Percentiles rank a stretch among this genome's conserved stretches.
Evolutionary conservation across 1,140 invertebrate genomes (phyloP).

Genomic region (Drosophila sp.): DNA sequence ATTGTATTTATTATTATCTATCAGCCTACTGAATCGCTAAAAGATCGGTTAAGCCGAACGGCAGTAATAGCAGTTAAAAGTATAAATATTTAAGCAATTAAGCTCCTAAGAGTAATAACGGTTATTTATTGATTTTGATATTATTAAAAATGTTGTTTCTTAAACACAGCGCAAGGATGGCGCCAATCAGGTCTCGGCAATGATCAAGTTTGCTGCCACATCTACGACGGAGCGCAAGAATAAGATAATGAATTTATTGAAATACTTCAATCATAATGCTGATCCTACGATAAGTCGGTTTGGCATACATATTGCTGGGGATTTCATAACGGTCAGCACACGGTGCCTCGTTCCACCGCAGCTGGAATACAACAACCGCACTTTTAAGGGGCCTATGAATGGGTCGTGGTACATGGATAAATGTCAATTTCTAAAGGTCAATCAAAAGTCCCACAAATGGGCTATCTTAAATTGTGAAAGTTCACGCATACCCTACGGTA

Average conservation of each 20-base stretch:
- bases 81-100: too few relatives aligned
- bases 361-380: constrained; percentile 84
- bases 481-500: constrained; percentile 15
- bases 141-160: background rate
- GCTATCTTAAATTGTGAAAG: constrained; percentile 51
- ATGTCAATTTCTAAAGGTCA: constrained; percentile 39
- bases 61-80: too few relatives aligned
- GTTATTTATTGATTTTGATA: too few relatives aligned
- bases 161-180: constrained; percentile 84
- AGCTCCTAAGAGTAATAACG: too few relatives aligned
- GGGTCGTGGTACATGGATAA: constrained; percentile 67
- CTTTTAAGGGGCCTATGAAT: constrained; percentile 19
- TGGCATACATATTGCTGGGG: constrained; percentile 85
- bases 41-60: too few relatives aligned
- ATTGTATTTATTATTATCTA: too few relatives aligned
- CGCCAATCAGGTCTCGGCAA: constrained; percentile 86
- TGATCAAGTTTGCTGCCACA: constrained; percentile 89
- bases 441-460: constrained; percentile 64
- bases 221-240: constrained; percentile 86
- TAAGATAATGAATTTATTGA: constrained; percentile 88
- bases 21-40: too few relatives aligned
- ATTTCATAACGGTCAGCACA: constrained; percentile 86
- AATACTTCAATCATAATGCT: constrained; percentile 84
- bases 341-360: constrained; percentile 86
- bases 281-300: constrained; percentile 86